Percentiles rank a stretch among this genome's conserved stretches.
Conservation (phyloP, 2,113 vertebrate genomes). For the Galbula dea region DNA sequence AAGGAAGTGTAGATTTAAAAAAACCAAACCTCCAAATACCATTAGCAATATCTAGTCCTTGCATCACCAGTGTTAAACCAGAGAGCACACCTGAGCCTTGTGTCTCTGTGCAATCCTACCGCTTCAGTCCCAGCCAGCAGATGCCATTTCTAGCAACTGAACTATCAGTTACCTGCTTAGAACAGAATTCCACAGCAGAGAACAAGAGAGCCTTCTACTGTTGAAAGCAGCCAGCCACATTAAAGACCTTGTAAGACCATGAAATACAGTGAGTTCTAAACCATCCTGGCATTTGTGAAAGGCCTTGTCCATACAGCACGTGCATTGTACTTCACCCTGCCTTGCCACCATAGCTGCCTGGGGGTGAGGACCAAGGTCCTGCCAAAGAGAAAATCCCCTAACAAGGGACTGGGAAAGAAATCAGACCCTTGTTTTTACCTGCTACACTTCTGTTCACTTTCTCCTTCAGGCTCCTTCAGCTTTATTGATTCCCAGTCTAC, state of each 20-base stretch:
- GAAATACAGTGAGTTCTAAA: accelerated
- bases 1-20: neutral
- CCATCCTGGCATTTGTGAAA: accelerated
- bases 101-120: neutral
- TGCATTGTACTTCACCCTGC: accelerated
- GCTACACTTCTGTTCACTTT: neutral
- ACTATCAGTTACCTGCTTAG: neutral
- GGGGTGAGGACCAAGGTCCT: neutral
- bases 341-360: neutral
- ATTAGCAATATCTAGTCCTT: neutral
- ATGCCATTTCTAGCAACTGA: neutral
- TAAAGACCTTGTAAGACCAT: neutral
- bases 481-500: neutral
- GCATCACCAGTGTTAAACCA: neutral
- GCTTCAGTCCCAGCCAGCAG: neutral
- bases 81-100: neutral
- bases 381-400: neutral
- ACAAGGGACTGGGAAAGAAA: neutral
- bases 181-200: neutral
- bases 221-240: neutral
- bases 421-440: neutral
- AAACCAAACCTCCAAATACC: neutral
- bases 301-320: accelerated
- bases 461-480: neutral
- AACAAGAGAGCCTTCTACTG: accelerated